These are phyloP conservation scores for Nannoperca australis DNA, from an alignment of 2,797 vertebrate genomes.

Conservation along the genomic window DNA sequence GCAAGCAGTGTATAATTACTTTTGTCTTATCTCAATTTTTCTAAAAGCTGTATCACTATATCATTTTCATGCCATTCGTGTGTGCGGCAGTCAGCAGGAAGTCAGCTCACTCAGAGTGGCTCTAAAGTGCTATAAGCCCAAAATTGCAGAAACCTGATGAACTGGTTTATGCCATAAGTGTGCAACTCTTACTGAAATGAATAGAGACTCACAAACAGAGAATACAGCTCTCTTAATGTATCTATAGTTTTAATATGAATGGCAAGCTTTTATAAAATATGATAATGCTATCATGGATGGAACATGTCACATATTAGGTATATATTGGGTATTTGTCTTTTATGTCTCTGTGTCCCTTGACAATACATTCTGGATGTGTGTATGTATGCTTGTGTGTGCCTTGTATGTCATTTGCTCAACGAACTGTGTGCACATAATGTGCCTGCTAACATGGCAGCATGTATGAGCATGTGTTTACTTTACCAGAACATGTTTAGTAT, in stretches of 20 bases:
- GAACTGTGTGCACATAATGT: conserved; percentile 7
- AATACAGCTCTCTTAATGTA: not conserved
- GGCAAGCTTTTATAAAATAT: not conserved
- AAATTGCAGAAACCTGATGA: not conserved
- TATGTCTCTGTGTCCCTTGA: not conserved
- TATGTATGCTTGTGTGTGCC: not conserved
- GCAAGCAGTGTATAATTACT: too few species aligned
- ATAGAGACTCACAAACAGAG: not conserved
- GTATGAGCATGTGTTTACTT: conserved; percentile 4
- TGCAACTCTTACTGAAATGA: not conserved
- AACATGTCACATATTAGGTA: not conserved
- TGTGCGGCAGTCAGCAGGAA: not conserved
- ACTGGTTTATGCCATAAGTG: not conserved
- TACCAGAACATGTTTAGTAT: not conserved
- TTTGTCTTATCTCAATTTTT: too few species aligned
- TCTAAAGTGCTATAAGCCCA: not conserved
- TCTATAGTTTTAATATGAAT: not conserved
- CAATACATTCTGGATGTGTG: not conserved
- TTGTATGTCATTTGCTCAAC: conserved; percentile 2
- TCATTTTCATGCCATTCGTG: not conserved
- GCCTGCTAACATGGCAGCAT: not conserved
- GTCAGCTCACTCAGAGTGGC: not conserved
- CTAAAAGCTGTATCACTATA: not conserved
- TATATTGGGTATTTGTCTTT: not conserved
- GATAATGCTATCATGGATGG: not conserved